Percentiles rank a stretch among this genome's conserved stretches.
Conservation (phyloP, 1,140 invertebrate genomes). For the Platorchestia sp. region DNA sequence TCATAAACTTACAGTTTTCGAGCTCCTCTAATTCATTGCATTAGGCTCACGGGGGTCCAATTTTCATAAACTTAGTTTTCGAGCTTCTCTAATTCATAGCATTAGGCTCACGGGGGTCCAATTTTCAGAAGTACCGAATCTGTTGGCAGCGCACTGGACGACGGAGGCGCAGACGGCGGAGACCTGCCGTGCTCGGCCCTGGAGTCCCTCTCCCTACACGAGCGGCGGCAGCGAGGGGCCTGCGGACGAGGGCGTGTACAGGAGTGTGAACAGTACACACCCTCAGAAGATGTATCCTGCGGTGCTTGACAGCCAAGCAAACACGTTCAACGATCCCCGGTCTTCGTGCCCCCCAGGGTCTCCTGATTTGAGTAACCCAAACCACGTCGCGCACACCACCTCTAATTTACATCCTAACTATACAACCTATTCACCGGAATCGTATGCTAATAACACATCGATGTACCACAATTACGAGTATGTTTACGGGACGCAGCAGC, state of each 20-base stretch:
- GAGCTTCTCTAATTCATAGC: background rate
- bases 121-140: constrained; percentile 2
- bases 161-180: background rate
- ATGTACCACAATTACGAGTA: constrained; percentile 7
- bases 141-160: background rate
- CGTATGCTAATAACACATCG: background rate
- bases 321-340: background rate
- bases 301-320: background rate
- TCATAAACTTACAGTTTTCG: background rate
- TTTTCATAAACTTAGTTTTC: background rate
- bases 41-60: too few species aligned
- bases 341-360: background rate
- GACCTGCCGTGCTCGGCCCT: background rate
- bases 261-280: background rate
- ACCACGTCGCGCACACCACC: background rate
- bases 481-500: background rate
- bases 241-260: background rate
- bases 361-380: background rate
- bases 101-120: background rate
- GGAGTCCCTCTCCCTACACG: background rate
- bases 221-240: background rate
- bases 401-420: background rate
- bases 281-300: background rate
- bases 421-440: background rate
- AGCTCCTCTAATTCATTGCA: too few species aligned